Conservation (phyloP, 2,113 vertebrate genomes). For the Hymenochirus boettgeri region DNA sequence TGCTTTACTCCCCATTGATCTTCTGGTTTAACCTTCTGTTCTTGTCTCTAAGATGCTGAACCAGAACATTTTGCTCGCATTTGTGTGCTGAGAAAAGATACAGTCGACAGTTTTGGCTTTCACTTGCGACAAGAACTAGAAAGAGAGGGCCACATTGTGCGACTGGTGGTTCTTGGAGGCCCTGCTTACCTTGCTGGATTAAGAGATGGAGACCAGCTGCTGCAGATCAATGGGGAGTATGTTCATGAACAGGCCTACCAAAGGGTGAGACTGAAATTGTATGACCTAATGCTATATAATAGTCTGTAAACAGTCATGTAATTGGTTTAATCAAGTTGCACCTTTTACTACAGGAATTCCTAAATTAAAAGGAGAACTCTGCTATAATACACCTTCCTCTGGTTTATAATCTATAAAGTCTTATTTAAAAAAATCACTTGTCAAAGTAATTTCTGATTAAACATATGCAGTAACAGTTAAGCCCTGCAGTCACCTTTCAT, state of each 20-base stretch:
- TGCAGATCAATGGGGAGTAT: constrained; percentile 69
- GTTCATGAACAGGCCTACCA: constrained; percentile 57
- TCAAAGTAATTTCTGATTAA: too few relatives aligned
- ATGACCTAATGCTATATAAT: too few relatives aligned
- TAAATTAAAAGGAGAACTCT: too few relatives aligned
- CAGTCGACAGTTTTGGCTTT: constrained; percentile 70
- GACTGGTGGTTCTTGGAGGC: constrained; percentile 64
- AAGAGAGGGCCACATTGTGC: constrained; percentile 66
- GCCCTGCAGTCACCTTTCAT: too few relatives aligned
- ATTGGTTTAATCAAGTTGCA: too few relatives aligned
- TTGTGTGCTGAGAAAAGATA: constrained; percentile 72
- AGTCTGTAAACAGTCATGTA: too few relatives aligned
- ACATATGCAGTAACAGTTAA: too few relatives aligned
- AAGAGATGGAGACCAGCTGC: constrained; percentile 58
- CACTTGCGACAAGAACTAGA: constrained; percentile 61
- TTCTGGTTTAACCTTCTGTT: neutral
- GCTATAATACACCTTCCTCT: too few relatives aligned
- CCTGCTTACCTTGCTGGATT: constrained; percentile 63
- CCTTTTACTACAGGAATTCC: too few relatives aligned
- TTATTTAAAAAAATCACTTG: too few relatives aligned
- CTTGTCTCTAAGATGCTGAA: constrained; percentile 41
- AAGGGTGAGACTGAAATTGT: constrained; percentile 49
- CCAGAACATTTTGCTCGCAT: constrained; percentile 56
- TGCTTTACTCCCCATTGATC: too few relatives aligned
- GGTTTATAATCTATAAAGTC: too few relatives aligned